Percentiles rank a stretch among this genome's conserved stretches.
Evolutionary conservation across 2,888 invertebrate species (phyloP).

Genomic region (Xiphydria camelus): DNA sequence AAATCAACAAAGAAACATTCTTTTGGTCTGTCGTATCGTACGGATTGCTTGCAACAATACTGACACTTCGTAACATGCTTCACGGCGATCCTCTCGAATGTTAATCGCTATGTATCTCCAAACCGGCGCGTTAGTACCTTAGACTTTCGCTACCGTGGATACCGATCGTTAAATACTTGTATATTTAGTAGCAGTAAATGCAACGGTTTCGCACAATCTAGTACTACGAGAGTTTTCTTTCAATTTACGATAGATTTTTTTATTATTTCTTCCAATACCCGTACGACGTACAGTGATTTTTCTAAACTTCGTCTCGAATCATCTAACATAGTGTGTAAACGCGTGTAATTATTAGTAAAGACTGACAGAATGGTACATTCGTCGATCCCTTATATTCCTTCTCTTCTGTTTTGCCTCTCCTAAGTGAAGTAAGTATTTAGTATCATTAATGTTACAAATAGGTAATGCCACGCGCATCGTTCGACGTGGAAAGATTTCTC

Average conservation of each 20-base stretch:
- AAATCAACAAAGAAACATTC: slow-evolving; percentile 33
- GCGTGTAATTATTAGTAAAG: slow-evolving; percentile 47
- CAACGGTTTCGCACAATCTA: not conserved
- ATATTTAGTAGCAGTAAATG: slow-evolving; percentile 7
- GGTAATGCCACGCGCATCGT: slow-evolving; percentile 30
- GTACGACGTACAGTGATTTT: slow-evolving; percentile 44
- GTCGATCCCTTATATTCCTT: slow-evolving; percentile 39
- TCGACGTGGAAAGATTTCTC: slow-evolving; percentile 27
- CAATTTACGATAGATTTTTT: slow-evolving; percentile 24
- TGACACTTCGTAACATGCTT: slow-evolving; percentile 40
- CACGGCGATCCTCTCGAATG: no score
- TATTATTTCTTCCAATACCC: slow-evolving; percentile 33
- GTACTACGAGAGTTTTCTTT: not conserved
- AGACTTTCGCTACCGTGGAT: not conserved
- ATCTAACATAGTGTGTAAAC: slow-evolving; percentile 47
- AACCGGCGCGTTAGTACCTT: no score
- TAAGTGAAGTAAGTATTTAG: slow-evolving; percentile 30
- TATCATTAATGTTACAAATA: slow-evolving; percentile 34
- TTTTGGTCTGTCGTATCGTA: slow-evolving; percentile 34
- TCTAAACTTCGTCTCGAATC: slow-evolving; percentile 16
- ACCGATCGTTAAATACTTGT: not conserved
- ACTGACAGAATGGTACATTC: slow-evolving; percentile 55
- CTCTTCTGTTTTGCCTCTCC: slow-evolving; percentile 13
- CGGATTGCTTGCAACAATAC: slow-evolving; percentile 40
- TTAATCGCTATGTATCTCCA: no score